phyloP scores from a whole-genome alignment of 2,888 invertebrate species.

The Dynastes grantii region DNA sequence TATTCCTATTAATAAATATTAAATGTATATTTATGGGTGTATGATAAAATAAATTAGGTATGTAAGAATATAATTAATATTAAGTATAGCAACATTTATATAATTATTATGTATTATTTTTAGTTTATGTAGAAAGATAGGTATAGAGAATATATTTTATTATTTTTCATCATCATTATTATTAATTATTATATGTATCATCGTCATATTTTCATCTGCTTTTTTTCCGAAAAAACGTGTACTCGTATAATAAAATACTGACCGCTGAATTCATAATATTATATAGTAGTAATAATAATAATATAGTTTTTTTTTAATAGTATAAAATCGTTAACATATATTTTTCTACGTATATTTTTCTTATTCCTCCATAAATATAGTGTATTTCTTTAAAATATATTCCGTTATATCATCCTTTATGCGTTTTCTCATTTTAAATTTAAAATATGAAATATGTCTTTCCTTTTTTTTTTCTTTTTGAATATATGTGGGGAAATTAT shows the following conservation, averaged over 20 bases:
- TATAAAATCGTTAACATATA: conserved; percentile 52
- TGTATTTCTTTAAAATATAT: conserved; percentile 37
- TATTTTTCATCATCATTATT: conserved; percentile 17
- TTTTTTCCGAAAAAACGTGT: conserved; percentile 70
- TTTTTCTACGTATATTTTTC: conserved; percentile 54
- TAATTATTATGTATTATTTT: conserved; percentile 48
- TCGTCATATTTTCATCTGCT: conserved; percentile 53
- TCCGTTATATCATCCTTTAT: conserved; percentile 38
- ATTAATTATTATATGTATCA: conserved; percentile 21
- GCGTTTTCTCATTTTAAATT: conserved; percentile 37
- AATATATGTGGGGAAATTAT: conserved; percentile 68
- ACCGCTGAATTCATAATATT: conserved; percentile 59
- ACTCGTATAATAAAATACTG: conserved; percentile 71
- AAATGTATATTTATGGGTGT: conserved; percentile 70
- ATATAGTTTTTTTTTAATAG: conserved; percentile 10
- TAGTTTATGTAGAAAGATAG: conserved; percentile 69
- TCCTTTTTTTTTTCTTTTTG: conserved; percentile 43
- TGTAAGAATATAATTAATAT: conserved; percentile 61
- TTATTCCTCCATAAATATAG: conserved; percentile 15
- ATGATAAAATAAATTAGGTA: conserved; percentile 70
- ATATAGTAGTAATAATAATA: background rate
- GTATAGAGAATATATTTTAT: conserved; percentile 67
- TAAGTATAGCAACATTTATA: conserved; percentile 71
- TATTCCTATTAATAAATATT: conserved; percentile 65
- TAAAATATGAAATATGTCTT: conserved; percentile 51